A percentile compares a stretch with the other conserved stretches of the same genome.
These are phyloP conservation scores for cat (Felis catus) DNA, from an alignment of 2,113 vertebrate species.

Conservation along the genomic window DNA sequence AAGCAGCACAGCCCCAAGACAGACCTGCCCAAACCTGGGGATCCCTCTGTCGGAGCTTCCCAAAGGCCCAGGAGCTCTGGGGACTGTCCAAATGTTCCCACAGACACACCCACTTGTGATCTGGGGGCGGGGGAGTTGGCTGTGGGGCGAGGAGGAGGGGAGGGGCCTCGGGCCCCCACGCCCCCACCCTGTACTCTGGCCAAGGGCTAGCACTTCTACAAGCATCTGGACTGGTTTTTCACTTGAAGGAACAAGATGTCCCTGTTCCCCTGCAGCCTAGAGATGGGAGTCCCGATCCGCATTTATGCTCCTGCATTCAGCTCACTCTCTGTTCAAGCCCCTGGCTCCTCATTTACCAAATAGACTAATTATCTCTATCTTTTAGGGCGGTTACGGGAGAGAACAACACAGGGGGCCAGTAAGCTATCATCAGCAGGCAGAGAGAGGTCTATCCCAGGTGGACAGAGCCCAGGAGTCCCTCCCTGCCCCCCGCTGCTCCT, in stretches of 20 bases:
- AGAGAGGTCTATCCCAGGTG: background rate
- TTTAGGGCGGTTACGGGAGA: background rate
- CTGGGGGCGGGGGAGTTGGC: accelerated
- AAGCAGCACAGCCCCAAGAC: background rate
- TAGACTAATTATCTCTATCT: background rate
- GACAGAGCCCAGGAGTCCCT: too few species aligned
- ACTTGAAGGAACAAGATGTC: accelerated
- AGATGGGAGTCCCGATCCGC: accelerated
- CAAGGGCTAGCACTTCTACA: background rate
- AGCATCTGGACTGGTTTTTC: background rate
- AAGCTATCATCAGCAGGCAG: background rate
- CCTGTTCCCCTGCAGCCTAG: background rate
- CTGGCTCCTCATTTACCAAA: background rate
- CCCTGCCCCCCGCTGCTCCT: too few species aligned
- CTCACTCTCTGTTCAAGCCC: background rate
- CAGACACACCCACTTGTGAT: too few species aligned
- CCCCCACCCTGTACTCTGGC: background rate
- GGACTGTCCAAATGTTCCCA: too few species aligned
- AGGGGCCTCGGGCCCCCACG: background rate
- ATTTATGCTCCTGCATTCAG: background rate
- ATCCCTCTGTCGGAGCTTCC: background rate
- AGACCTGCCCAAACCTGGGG: background rate
- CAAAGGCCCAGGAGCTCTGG: background rate
- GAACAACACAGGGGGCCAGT: background rate
- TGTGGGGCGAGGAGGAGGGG: too few species aligned